Percentiles rank a stretch among this genome's conserved stretches.
Conservation (phyloP, 2,888 invertebrate species). For the Cremastinae sp. region DNA sequence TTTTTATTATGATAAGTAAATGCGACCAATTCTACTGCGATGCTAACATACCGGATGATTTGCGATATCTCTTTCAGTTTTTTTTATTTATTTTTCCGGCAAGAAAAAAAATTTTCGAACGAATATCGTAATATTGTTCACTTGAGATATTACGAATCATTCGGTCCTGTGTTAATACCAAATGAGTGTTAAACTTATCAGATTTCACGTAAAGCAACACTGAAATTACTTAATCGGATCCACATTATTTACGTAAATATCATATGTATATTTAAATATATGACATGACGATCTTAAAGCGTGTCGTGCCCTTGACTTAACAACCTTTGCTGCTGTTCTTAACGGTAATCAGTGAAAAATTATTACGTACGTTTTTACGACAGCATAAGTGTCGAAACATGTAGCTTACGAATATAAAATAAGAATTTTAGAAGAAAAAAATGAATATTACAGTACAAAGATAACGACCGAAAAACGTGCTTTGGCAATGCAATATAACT, state of each 20-base stretch:
- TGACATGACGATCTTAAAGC: constrained; percentile 55
- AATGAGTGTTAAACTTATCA: constrained; percentile 42
- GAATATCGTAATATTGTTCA: too few relatives aligned
- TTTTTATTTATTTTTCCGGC: neutral
- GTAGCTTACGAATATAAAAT: constrained; percentile 20
- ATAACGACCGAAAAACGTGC: constrained; percentile 61
- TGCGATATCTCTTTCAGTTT: too few relatives aligned
- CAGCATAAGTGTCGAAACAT: constrained; percentile 48
- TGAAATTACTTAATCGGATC: constrained; percentile 53
- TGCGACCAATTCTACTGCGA: constrained; percentile 39
- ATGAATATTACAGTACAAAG: constrained; percentile 25
- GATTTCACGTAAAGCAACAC: constrained; percentile 59
- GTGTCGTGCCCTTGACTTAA: constrained; percentile 51
- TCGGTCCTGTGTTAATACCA: too few relatives aligned
- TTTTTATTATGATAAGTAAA: constrained; percentile 12
- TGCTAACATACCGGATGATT: constrained; percentile 17
- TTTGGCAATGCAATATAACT: constrained; percentile 61
- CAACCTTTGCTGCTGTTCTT: constrained; percentile 43
- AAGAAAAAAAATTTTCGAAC: too few relatives aligned
- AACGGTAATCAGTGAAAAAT: constrained; percentile 34
- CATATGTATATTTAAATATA: constrained; percentile 3
- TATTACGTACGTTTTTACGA: constrained; percentile 32
- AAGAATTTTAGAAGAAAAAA: constrained; percentile 8
- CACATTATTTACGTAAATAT: constrained; percentile 17
- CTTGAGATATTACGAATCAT: too few relatives aligned